phyloP scores from a whole-genome alignment of 2,797 vertebrate species.

The Esox masquinongy region DNA sequence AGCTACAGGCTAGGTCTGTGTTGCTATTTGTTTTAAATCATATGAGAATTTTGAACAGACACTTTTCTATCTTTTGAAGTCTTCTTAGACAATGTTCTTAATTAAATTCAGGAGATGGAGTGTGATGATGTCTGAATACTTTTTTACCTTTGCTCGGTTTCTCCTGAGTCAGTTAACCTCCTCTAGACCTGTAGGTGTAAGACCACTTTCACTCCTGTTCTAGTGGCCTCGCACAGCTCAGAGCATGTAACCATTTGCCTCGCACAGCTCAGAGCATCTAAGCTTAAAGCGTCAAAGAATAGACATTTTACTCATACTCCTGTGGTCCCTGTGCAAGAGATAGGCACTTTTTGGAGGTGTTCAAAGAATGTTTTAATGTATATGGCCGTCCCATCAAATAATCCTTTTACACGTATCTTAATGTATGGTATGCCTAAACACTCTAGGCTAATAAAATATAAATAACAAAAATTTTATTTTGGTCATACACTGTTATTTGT shows the following conservation, averaged over 20 bases:
- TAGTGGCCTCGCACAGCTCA: background rate
- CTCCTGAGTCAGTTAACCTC: slow-evolving; percentile 2
- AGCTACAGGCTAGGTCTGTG: background rate
- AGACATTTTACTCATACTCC: too few species aligned
- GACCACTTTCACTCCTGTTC: background rate
- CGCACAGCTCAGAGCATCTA: too few species aligned
- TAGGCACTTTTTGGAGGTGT: too few species aligned
- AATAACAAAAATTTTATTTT: too few species aligned
- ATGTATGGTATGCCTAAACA: too few species aligned
- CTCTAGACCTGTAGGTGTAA: background rate
- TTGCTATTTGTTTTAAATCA: background rate
- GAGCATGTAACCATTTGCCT: background rate
- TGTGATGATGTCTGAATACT: background rate
- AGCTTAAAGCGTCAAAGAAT: too few species aligned
- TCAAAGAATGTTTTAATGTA: too few species aligned
- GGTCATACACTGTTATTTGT: background rate
- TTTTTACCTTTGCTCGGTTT: background rate
- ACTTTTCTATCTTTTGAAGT: background rate
- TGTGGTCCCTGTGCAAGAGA: too few species aligned
- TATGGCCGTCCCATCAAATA: too few species aligned
- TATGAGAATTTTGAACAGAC: background rate
- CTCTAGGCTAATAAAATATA: too few species aligned
- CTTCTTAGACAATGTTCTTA: background rate
- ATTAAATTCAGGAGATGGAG: slow-evolving; percentile 1
- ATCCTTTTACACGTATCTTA: too few species aligned